Conservation (phyloP, 2,888 invertebrate genomes). For the Suillia variegata region DNA sequence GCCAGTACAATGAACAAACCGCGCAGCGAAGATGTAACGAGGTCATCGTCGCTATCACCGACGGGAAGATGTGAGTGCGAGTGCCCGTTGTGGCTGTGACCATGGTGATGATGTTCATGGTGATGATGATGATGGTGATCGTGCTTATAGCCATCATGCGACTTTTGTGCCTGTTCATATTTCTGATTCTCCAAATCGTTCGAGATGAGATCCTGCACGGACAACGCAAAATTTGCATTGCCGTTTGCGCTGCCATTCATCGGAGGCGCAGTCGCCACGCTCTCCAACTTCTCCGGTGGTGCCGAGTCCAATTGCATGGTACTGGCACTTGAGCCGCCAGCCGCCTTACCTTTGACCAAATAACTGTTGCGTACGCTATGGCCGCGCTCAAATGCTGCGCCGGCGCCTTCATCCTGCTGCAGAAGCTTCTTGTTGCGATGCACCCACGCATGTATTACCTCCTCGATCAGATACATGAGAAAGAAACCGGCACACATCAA, state of each 20-base stretch:
- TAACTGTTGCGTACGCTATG: slow-evolving; percentile 51
- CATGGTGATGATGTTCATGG: slow-evolving; percentile 19
- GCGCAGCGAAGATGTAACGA: slow-evolving; percentile 63
- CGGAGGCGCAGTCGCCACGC: background rate
- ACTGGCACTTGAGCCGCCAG: background rate
- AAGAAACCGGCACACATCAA: slow-evolving; percentile 79
- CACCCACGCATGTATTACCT: slow-evolving; percentile 74
- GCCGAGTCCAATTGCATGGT: no score
- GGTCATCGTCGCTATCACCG: slow-evolving; percentile 55
- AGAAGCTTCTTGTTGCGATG: slow-evolving; percentile 60
- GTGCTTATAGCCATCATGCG: background rate
- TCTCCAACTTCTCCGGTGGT: background rate
- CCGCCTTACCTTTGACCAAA: slow-evolving; percentile 31
- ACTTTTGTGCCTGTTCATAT: slow-evolving; percentile 9
- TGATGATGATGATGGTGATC: slow-evolving; percentile 13
- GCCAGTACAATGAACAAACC: slow-evolving; percentile 82
- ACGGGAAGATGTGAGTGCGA: slow-evolving; percentile 46
- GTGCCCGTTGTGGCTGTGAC: slow-evolving; percentile 21
- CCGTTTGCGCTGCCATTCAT: background rate
- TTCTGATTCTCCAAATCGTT: slow-evolving; percentile 32
- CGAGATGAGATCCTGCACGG: slow-evolving; percentile 28
- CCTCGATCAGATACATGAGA: slow-evolving; percentile 80
- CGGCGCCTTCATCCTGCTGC: slow-evolving; percentile 44
- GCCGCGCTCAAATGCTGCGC: slow-evolving; percentile 54
- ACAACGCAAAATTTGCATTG: slow-evolving; percentile 10